These are phyloP conservation scores for Galaxias olidus DNA, from an alignment of 2,797 vertebrate genomes.

Conservation along the genomic window DNA sequence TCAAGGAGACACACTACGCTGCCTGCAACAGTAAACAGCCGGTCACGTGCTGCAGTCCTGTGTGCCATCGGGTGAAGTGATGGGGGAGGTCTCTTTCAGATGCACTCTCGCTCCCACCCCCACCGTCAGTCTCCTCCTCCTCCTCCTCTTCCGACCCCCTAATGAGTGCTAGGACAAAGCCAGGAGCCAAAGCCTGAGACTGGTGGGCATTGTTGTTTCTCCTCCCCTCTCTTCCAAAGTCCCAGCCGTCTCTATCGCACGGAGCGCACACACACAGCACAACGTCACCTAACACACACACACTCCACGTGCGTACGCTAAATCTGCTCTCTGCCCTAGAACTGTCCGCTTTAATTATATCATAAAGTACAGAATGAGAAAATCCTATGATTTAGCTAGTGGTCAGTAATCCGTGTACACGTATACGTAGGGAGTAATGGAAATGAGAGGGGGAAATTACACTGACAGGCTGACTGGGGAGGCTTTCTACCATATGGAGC, in stretches of 20 bases:
- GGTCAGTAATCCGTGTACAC: conserved; percentile 14
- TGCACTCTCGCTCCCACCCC: conserved; percentile 46
- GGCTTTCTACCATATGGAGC: conserved; percentile 2
- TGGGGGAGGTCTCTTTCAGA: conserved; percentile 70
- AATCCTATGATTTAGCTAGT: conserved; percentile 12
- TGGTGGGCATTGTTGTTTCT: too few species aligned
- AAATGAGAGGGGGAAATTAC: conserved; percentile 1
- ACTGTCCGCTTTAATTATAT: conserved; percentile 40
- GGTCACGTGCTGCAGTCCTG: conserved; percentile 59
- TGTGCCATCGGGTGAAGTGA: conserved; percentile 61
- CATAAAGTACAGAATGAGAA: conserved; percentile 8
- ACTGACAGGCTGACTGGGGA: neutral
- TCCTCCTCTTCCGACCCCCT: conserved; percentile 46
- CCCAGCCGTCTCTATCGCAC: conserved; percentile 27
- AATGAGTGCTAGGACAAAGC: conserved; percentile 71
- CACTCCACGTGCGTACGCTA: neutral
- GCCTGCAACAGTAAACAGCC: conserved; percentile 66
- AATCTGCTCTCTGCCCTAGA: conserved; percentile 33
- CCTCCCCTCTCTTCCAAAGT: too few species aligned
- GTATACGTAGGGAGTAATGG: neutral
- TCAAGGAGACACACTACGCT: conserved; percentile 45
- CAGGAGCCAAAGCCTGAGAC: conserved; percentile 53
- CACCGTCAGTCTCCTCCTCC: conserved; percentile 45
- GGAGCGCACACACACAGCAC: neutral
- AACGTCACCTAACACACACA: neutral